phyloP scores from a whole-genome alignment of 2,888 invertebrate genomes.

The Mamestra brassicae region DNA sequence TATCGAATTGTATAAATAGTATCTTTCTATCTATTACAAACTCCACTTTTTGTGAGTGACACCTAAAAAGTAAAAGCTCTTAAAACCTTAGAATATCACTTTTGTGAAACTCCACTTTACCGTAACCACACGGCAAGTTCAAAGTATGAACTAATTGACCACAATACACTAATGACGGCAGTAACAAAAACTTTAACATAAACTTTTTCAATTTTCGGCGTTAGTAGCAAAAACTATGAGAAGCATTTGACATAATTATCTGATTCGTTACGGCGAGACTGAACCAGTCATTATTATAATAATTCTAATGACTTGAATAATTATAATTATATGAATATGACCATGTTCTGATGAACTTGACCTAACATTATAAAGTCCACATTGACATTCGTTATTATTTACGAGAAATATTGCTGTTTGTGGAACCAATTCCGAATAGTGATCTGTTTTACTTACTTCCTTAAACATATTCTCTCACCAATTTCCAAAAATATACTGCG shows the following conservation, averaged over 20 bases:
- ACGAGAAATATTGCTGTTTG: not conserved
- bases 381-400: not conserved
- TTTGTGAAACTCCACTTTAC: conserved; percentile 8
- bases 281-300: conserved; percentile 14
- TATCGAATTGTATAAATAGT: no score
- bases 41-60: no score
- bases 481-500: not conserved
- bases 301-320: conserved; percentile 1
- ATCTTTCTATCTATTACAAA: no score
- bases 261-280: not conserved
- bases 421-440: no score
- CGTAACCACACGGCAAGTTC: conserved; percentile 5
- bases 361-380: not conserved
- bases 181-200: conserved; percentile 27
- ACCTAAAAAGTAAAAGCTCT: no score
- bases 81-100: not conserved
- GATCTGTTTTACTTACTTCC: no score
- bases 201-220: conserved; percentile 12
- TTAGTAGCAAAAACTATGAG: conserved; percentile 37
- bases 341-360: conserved; percentile 3
- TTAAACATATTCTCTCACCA: no score
- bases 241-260: conserved; percentile 34
- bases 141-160: conserved; percentile 34
- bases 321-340: conserved; percentile 7
- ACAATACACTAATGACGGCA: conserved; percentile 45